These are phyloP conservation scores for Terrapene triunguis DNA, from an alignment of 2,113 vertebrate genomes.

Conservation along the genomic window DNA sequence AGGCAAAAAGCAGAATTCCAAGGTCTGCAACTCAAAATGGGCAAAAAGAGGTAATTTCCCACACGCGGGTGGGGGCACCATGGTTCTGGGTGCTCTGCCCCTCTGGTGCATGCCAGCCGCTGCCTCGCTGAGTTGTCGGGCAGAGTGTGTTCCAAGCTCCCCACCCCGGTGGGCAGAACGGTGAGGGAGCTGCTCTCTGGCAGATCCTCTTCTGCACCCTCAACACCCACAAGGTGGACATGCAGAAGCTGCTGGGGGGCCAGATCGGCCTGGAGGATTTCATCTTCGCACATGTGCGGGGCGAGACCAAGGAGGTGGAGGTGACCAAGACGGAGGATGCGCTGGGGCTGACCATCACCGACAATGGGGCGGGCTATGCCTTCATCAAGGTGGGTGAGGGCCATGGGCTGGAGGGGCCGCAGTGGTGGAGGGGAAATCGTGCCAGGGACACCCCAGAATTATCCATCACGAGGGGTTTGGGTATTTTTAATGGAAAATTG, in stretches of 20 bases:
- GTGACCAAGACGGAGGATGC: conserved; percentile 96
- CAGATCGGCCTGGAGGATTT: conserved; percentile 98
- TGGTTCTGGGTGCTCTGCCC: not conserved
- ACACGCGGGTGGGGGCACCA: not conserved
- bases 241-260: conserved; percentile 96
- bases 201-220: conserved; percentile 98
- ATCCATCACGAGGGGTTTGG: too few relatives aligned
- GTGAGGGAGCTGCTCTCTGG: fast-evolving
- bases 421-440: too few relatives aligned
- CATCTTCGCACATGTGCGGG: conserved; percentile 95
- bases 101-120: fast-evolving
- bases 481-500: not conserved
- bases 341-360: conserved; percentile 96
- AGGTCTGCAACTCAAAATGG: not conserved
- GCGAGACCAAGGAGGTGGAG: conserved; percentile 96
- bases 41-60: not conserved
- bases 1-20: not conserved
- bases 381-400: conserved; percentile 91
- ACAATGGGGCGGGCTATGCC: conserved; percentile 95
- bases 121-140: fast-evolving
- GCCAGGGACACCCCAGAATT: not conserved
- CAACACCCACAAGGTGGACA: conserved; percentile 98
- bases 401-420: fast-evolving
- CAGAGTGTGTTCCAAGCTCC: not conserved
- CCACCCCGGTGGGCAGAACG: not conserved